phyloP scores from a whole-genome alignment of 2,797 vertebrate genomes.

The Leptodactylus fallax region DNA sequence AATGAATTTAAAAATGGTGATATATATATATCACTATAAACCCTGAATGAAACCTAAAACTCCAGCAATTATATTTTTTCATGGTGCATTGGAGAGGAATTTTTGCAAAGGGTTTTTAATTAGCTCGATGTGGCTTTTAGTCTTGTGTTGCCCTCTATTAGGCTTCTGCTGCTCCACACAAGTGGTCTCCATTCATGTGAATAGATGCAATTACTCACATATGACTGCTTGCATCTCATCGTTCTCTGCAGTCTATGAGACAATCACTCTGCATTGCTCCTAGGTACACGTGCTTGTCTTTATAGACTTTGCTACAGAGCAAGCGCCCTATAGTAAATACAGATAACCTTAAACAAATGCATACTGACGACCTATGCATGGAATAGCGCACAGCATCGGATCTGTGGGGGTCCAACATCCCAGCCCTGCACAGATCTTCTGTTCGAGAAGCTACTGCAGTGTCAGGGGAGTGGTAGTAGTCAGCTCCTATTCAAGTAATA shows the following conservation, averaged over 20 bases:
- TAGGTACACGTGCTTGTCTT: not conserved
- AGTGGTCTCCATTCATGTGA: constrained; percentile 3
- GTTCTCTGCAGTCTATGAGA: not conserved
- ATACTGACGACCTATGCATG: no score
- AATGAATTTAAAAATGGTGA: no score
- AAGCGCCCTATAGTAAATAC: not conserved
- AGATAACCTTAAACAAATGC: not conserved
- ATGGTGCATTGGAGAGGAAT: not conserved
- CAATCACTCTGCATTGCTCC: not conserved
- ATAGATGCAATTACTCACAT: constrained; percentile 7
- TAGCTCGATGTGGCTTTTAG: not conserved
- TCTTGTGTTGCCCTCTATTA: not conserved
- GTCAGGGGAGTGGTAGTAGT: no score
- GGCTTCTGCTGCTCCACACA: constrained; percentile 1
- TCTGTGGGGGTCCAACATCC: no score
- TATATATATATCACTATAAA: not conserved
- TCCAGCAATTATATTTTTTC: not conserved
- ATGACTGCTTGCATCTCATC: constrained; percentile 11
- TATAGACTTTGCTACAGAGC: not conserved
- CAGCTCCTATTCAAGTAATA: no score
- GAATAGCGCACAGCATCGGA: no score
- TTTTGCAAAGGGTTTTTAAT: not conserved
- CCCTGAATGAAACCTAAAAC: not conserved
- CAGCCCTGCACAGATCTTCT: no score
- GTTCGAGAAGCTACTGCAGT: no score